Evolutionary conservation across 2,888 invertebrate species (phyloP).

Genomic region (Thereva nobilitata): DNA sequence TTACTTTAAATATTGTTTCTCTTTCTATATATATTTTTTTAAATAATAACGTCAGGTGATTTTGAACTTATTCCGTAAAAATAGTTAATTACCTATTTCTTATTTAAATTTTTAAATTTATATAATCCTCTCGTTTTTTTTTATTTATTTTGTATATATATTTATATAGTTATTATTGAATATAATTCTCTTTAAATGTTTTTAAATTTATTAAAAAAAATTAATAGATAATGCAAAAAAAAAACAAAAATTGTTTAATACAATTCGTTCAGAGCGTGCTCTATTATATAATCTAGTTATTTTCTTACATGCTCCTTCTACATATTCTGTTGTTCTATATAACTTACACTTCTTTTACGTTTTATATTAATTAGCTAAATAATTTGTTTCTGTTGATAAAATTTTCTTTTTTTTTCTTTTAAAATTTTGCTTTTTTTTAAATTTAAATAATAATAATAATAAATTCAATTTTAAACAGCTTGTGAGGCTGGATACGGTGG

Average conservation of each 20-base stretch:
- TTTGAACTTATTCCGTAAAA: slow-evolving; percentile 46
- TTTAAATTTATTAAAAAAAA: slow-evolving; percentile 30
- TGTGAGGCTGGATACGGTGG: slow-evolving; percentile 58
- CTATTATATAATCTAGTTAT: slow-evolving; percentile 27
- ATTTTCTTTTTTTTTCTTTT: slow-evolving; percentile 37
- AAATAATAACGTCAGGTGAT: slow-evolving; percentile 48
- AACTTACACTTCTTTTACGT: slow-evolving; percentile 44
- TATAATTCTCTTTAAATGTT: slow-evolving; percentile 34
- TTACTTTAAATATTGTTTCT: slow-evolving; percentile 37
- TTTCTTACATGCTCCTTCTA: slow-evolving; percentile 31
- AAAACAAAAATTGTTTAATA: slow-evolving; percentile 33
- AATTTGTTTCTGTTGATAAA: slow-evolving; percentile 44
- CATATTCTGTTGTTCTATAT: slow-evolving; percentile 41
- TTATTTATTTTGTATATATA: slow-evolving; percentile 33
- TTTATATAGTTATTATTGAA: slow-evolving; percentile 39
- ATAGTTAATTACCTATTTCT: slow-evolving; percentile 20
- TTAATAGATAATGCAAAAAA: slow-evolving; percentile 18
- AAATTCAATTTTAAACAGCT: slow-evolving; percentile 52
- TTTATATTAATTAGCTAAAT: slow-evolving; percentile 46
- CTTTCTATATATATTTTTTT: slow-evolving; percentile 42
- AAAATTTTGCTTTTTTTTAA: slow-evolving; percentile 25
- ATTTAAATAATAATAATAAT: slow-evolving; percentile 39
- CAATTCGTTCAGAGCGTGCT: slow-evolving; percentile 37
- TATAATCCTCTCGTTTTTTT: slow-evolving; percentile 41
- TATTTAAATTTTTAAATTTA: slow-evolving; percentile 45